Conservation (phyloP, 2,888 invertebrate species). For the Cepaea hortensis region DNA sequence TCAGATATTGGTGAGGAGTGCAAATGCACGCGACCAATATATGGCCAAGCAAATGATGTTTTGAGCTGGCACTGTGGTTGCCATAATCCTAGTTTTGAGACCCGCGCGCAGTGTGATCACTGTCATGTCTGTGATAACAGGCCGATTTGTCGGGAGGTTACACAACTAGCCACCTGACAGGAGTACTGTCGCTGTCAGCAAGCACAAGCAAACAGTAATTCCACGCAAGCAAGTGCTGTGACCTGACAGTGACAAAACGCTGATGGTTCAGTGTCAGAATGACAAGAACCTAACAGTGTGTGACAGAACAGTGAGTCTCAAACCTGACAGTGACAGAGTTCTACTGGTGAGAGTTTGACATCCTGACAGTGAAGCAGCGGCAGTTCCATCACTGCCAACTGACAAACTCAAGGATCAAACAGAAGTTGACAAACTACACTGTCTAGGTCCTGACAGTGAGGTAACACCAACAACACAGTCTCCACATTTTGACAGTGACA, state of each 20-base stretch:
- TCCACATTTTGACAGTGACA: conserved; percentile 22
- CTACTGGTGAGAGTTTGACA: background rate
- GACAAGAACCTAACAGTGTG: conserved; percentile 46
- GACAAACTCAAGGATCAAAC: background rate
- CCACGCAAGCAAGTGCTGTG: conserved; percentile 16
- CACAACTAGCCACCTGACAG: conserved; percentile 35
- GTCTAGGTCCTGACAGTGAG: conserved; percentile 8
- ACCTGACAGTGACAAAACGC: conserved; percentile 53
- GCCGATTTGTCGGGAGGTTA: conserved; percentile 30
- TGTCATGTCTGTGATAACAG: conserved; percentile 39
- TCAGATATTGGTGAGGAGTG: conserved; percentile 38
- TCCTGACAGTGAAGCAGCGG: background rate
- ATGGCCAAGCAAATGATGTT: conserved; percentile 24
- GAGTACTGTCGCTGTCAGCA: conserved; percentile 44
- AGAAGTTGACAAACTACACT: background rate
- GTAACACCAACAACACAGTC: background rate
- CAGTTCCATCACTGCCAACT: background rate
- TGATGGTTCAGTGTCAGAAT: conserved; percentile 23
- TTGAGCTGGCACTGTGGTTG: conserved; percentile 48
- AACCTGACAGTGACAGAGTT: conserved; percentile 50
- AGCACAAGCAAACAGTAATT: background rate
- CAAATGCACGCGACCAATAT: conserved; percentile 41
- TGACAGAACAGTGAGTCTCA: conserved; percentile 4
- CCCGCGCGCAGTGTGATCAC: conserved; percentile 36
- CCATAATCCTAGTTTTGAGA: conserved; percentile 40